Evolutionary conservation across 2,797 vertebrate species (phyloP), one percentile per base, ranked within the genome.

Genomic region (Enteromius unitaeniatus): DNA sequence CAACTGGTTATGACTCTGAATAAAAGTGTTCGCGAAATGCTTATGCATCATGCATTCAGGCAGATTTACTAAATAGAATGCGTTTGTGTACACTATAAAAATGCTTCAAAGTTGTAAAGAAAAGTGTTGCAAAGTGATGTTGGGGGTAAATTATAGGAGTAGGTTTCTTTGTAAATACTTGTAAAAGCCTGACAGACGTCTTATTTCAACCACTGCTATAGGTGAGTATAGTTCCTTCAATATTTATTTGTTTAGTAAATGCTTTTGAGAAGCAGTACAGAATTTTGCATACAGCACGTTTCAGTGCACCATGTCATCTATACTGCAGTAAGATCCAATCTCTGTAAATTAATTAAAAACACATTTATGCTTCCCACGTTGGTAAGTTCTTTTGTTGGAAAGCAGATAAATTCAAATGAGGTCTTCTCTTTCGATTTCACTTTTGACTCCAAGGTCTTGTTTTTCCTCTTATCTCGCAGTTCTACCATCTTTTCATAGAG

Each of bases 391-490:
- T 65, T 82, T 28, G 58, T 76, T 42, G 23, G 23, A 37, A 53
- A 82, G 58, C 62, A n/a, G 21, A 31, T 67, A 42, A n/a, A 81
- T 73, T 68, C 60, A 31, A 76, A 67, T 40, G 51, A 83, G 51
- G 17, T 78, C 68, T 9, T 82, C 42, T 82, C 23, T 49, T 65
- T 84, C 47, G 34, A 78, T 79, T 65, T 67, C 77, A 53, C 69
- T 74, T 80, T 75, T 79, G 14, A 82, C 65, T 53, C 72, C 19
- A 28, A 67, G 34, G 69, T 81, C 79, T 73, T 82, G 49, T 82
- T 77, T 82, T 69, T 53, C 34, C 47, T 70, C 60, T 82, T 65
- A 82, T 78, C 81, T 82, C 26, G 0, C 58, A 55, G 40, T 23
- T 65, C 23, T 42, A 13, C 45, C 6, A 67, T 76, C n/a, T 76